These are phyloP conservation scores for Phodopus roborovskii DNA, from an alignment of 2,113 vertebrate species.

Conservation along the genomic window DNA sequence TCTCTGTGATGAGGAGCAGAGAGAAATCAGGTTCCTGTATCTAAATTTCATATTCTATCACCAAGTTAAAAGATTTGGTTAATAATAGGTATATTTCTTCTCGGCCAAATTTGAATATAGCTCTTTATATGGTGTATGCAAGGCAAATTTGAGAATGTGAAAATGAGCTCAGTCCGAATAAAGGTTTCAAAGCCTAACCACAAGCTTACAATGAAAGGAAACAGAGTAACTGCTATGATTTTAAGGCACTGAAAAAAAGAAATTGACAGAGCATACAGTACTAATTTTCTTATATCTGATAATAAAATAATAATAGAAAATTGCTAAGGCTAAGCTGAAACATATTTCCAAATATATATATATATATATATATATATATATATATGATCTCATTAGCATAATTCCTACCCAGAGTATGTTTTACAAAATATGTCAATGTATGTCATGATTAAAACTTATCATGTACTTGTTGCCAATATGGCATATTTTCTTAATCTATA, in stretches of 20 bases:
- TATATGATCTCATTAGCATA: not conserved
- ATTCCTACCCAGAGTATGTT: not conserved
- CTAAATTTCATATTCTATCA: not conserved
- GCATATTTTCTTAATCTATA: constrained; percentile 1
- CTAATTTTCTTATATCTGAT: not conserved
- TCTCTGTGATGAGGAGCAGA: not conserved
- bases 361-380: not conserved
- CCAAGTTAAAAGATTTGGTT: not conserved
- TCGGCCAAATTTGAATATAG: not conserved
- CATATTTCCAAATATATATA: not conserved
- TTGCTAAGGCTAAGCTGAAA: not conserved
- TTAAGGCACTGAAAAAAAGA: not conserved
- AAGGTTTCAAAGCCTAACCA: not conserved
- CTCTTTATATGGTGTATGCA: not conserved
- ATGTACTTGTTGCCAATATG: not conserved
- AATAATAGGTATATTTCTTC: not conserved
- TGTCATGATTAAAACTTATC: not conserved
- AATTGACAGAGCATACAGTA: not conserved
- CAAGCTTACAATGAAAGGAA: not conserved
- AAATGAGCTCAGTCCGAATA: not conserved
- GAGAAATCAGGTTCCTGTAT: not conserved
- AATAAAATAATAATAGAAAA: not conserved
- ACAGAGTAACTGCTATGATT: not conserved
- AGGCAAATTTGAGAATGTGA: not conserved
- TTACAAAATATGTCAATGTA: not conserved